Evolutionary conservation across 2,113 vertebrate genomes (phyloP).

Genomic region (Piliocolobus tephrosceles): DNA sequence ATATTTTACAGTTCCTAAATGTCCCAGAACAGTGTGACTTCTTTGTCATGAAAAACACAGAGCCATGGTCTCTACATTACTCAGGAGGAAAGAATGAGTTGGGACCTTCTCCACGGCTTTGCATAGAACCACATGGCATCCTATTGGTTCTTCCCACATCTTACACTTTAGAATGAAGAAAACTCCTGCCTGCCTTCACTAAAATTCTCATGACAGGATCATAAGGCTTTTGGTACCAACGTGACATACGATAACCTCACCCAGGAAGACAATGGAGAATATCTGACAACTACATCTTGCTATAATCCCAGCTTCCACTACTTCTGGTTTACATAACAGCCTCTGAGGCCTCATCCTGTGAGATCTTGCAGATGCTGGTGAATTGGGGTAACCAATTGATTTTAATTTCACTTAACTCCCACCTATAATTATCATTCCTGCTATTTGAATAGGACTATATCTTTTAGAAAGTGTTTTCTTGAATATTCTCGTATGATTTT

Average conservation of each 20-base stretch:
- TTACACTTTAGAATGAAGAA: background rate
- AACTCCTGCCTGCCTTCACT: background rate
- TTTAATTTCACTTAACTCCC: background rate
- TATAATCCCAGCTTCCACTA: background rate
- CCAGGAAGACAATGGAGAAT: background rate
- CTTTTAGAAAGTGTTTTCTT: background rate
- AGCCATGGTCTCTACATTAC: fast-evolving
- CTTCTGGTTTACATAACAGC: background rate
- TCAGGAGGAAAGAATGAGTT: background rate
- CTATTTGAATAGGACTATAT: background rate
- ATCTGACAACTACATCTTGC: background rate
- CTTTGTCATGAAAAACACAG: background rate
- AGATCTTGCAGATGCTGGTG: background rate
- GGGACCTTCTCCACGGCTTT: background rate
- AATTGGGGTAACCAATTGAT: background rate
- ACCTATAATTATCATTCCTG: background rate
- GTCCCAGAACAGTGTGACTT: background rate
- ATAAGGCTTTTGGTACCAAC: background rate
- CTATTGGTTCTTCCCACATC: background rate
- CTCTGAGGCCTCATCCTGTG: background rate
- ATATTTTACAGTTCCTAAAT: background rate
- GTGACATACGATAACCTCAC: background rate
- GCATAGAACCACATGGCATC: fast-evolving
- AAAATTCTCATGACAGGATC: background rate
- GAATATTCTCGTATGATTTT: background rate